These are phyloP conservation scores for Leucopternis melanops DNA, from an alignment of 2,113 vertebrate species.

Conservation along the genomic window DNA sequence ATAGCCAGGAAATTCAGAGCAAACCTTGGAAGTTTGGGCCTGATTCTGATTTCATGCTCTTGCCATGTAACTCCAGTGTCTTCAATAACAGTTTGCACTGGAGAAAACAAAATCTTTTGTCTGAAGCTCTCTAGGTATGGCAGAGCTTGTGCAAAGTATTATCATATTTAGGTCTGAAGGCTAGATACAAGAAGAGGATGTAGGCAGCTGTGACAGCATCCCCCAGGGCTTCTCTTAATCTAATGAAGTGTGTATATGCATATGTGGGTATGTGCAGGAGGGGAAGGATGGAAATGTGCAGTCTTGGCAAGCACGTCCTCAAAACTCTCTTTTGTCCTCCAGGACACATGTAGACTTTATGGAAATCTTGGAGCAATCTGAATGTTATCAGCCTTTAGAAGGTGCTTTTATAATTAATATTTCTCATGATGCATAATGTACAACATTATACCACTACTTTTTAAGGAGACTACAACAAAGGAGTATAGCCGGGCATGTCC, in stretches of 20 bases:
- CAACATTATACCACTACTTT: background rate
- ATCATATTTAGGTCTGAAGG: background rate
- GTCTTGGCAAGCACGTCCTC: background rate
- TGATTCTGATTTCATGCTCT: background rate
- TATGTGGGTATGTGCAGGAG: background rate
- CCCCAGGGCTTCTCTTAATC: background rate
- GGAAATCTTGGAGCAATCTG: background rate
- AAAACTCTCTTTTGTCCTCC: background rate
- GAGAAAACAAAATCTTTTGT: background rate
- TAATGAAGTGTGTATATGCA: background rate
- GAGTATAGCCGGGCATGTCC: background rate
- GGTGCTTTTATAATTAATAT: background rate
- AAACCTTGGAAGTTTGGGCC: background rate
- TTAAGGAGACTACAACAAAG: background rate
- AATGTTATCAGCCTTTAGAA: background rate
- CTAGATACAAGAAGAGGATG: background rate
- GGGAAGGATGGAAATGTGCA: background rate
- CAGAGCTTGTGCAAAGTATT: background rate
- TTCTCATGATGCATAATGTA: background rate
- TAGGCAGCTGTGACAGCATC: background rate
- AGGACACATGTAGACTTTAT: background rate
- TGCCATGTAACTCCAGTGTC: background rate
- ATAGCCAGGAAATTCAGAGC: slow-evolving; percentile 9
- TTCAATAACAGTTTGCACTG: background rate
- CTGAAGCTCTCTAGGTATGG: background rate